Percentiles rank a stretch among this genome's conserved stretches.
These are phyloP conservation scores for Agrilus mali DNA, from an alignment of 2,888 invertebrate species.

Conservation along the genomic window DNA sequence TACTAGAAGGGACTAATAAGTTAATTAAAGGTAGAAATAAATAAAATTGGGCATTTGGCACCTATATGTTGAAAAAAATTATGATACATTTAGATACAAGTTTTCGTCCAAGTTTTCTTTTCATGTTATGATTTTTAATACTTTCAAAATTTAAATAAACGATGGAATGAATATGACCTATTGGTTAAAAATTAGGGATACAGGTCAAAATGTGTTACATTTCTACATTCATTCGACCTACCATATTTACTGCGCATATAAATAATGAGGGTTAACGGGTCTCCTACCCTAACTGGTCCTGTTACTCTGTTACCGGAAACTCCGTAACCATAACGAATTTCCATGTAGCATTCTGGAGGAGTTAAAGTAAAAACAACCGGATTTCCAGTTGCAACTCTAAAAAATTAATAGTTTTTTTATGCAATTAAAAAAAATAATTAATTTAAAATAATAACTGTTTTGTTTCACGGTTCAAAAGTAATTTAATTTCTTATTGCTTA, in stretches of 20 bases:
- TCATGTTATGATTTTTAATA: no score
- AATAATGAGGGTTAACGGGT: conserved; percentile 82
- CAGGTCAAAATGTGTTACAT: not conserved
- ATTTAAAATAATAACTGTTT: not conserved
- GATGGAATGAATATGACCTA: no score
- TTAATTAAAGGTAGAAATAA: no score
- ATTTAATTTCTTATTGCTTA: not conserved
- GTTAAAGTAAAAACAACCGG: conserved; percentile 87
- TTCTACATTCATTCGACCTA: conserved; percentile 30
- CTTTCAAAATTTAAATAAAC: no score
- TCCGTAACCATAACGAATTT: conserved; percentile 84
- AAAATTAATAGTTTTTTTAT: conserved; percentile 14
- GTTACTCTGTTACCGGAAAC: conserved; percentile 73
- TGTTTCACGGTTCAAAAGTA: not conserved
- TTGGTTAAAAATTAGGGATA: no score
- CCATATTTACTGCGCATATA: conserved; percentile 93
- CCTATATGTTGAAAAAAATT: no score
- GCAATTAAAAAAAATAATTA: not conserved
- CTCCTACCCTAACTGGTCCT: conserved; percentile 84
- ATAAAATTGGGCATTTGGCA: no score
- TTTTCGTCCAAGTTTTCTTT: no score
- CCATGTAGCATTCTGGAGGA: conserved; percentile 93
- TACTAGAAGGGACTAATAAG: no score
- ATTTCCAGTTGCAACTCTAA: conserved; percentile 85
- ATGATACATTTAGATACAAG: no score